These are phyloP conservation scores for Pelosia muscerda DNA, from an alignment of 2,888 invertebrate species.

Conservation along the genomic window DNA sequence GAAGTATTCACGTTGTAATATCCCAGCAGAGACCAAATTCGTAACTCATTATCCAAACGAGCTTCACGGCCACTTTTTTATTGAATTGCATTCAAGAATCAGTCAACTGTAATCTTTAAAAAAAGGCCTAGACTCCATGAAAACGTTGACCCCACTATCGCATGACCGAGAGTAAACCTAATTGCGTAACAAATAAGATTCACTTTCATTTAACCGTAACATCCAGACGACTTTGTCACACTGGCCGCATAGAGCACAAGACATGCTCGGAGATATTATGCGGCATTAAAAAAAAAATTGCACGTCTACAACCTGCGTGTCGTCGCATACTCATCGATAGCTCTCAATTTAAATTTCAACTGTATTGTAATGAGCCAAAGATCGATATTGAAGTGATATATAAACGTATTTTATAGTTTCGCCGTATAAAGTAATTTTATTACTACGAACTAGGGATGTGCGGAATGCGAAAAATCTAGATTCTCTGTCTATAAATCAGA, in stretches of 20 bases:
- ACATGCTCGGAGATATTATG: slow-evolving; percentile 70
- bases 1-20: slow-evolving; percentile 39
- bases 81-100: slow-evolving; percentile 51
- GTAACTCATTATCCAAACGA: slow-evolving; percentile 49
- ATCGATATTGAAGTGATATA: slow-evolving; percentile 33
- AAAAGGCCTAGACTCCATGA: slow-evolving; percentile 42
- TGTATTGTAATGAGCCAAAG: slow-evolving; percentile 37
- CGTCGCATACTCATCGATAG: slow-evolving; percentile 59
- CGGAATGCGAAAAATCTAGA: slow-evolving; percentile 39
- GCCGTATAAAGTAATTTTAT: slow-evolving; percentile 72
- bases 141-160: slow-evolving; percentile 43
- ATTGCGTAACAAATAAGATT: slow-evolving; percentile 3
- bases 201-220: slow-evolving; percentile 25
- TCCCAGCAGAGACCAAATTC: slow-evolving; percentile 29
- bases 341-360: slow-evolving; percentile 39
- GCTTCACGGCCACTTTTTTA: slow-evolving; percentile 38
- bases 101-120: slow-evolving; percentile 50
- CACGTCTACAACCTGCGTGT: slow-evolving; percentile 64
- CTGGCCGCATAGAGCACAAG: slow-evolving; percentile 71
- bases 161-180: slow-evolving; percentile 20
- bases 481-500: slow-evolving; percentile 29
- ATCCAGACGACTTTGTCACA: slow-evolving; percentile 55
- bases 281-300: slow-evolving; percentile 61
- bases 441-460: slow-evolving; percentile 57
- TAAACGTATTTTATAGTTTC: slow-evolving; percentile 46